Evolutionary conservation across 1,140 invertebrate species (phyloP).

Genomic region (Pomacea maculata): DNA sequence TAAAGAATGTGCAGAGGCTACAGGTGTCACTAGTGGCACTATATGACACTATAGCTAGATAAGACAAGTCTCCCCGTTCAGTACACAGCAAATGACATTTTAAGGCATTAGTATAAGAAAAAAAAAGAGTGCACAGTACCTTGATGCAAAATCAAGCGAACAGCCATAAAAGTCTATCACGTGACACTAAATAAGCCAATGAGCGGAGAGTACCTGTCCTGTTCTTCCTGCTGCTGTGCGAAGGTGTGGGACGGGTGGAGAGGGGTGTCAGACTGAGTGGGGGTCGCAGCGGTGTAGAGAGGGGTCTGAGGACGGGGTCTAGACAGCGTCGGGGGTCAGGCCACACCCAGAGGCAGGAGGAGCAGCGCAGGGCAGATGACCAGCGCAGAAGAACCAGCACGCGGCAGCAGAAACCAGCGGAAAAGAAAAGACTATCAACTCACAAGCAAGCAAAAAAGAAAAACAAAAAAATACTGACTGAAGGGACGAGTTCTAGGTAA

Average conservation of each 20-base stretch:
- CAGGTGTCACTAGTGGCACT: too few species aligned
- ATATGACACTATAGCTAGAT: too few species aligned
- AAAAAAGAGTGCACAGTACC: too few species aligned
- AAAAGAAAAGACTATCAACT: slow-evolving; percentile 12
- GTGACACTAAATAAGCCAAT: slow-evolving; percentile 15
- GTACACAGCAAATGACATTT: too few species aligned
- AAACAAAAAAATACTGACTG: background rate
- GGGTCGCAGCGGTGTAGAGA: slow-evolving; percentile 22
- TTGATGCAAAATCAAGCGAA: too few species aligned
- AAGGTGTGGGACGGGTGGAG: slow-evolving; percentile 15
- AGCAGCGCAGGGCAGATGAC: background rate
- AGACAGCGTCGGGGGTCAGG: slow-evolving; percentile 13
- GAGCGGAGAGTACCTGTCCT: slow-evolving; percentile 18
- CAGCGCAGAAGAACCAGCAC: slow-evolving; percentile 1
- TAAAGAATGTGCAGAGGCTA: too few species aligned
- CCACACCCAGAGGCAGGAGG: slow-evolving; percentile 14
- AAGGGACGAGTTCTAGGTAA: too few species aligned
- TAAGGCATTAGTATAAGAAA: too few species aligned
- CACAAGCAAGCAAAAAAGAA: slow-evolving; percentile 21
- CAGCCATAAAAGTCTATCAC: background rate
- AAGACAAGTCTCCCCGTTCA: too few species aligned
- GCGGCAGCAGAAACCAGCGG: slow-evolving; percentile 18
- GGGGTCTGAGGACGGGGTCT: slow-evolving; percentile 24
- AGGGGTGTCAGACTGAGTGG: slow-evolving; percentile 12
- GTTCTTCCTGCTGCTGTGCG: slow-evolving; percentile 18